These are phyloP conservation scores for Vireo altiloquus DNA, from an alignment of 2,113 vertebrate genomes.

Conservation along the genomic window DNA sequence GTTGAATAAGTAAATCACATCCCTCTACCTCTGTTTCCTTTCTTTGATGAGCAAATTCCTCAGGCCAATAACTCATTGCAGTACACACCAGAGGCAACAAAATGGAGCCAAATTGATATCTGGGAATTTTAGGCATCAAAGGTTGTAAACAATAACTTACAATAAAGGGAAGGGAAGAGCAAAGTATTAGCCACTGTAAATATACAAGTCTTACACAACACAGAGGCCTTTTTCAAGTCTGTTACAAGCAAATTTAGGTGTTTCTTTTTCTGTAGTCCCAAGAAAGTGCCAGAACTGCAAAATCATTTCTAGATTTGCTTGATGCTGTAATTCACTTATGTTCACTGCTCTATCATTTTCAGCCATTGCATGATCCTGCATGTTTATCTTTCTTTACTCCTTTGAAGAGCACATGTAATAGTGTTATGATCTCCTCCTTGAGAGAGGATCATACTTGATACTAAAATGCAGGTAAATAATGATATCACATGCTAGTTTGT, in stretches of 20 bases:
- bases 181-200: neutral
- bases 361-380: neutral
- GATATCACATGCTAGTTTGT: neutral
- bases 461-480: neutral
- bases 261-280: neutral
- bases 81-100: neutral
- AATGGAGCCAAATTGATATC: neutral
- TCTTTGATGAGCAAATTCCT: neutral
- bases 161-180: neutral
- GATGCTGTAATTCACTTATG: neutral
- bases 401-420: fast-evolving
- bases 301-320: neutral
- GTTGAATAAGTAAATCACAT: neutral
- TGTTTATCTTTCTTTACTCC: neutral
- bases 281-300: neutral
- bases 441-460: neutral
- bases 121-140: neutral
- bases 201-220: neutral
- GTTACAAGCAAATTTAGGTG: neutral
- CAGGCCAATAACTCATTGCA: neutral
- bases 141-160: neutral
- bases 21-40: neutral
- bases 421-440: neutral
- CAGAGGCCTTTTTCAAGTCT: neutral
- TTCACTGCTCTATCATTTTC: neutral